Percentiles rank a stretch among this genome's conserved stretches.
Evolutionary conservation across 2,888 invertebrate genomes (phyloP).

Genomic region (Trypoxylon attenuatum): DNA sequence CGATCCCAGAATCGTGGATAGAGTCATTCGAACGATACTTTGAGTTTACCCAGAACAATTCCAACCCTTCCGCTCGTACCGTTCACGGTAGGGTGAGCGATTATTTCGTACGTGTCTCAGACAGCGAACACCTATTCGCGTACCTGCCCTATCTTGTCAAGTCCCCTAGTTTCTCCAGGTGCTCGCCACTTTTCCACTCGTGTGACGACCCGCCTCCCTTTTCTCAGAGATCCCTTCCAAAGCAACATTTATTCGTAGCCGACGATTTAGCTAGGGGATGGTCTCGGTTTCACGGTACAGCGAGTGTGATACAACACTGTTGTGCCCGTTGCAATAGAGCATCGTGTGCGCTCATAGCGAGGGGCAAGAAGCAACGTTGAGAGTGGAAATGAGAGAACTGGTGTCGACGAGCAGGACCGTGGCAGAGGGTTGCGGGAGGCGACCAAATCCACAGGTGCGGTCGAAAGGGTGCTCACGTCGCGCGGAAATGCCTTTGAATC

Average conservation of each 20-base stretch:
- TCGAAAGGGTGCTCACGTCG: slow-evolving; percentile 50
- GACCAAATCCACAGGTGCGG: slow-evolving; percentile 55
- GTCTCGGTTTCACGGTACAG: slow-evolving; percentile 4
- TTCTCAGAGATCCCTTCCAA: background rate
- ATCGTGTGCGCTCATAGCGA: too few species aligned
- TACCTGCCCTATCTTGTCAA: background rate
- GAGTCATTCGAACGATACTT: too few species aligned
- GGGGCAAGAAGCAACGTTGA: too few species aligned
- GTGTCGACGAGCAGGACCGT: too few species aligned
- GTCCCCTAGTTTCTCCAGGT: background rate
- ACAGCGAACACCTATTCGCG: slow-evolving; percentile 9
- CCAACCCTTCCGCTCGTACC: too few species aligned
- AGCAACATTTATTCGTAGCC: slow-evolving; percentile 10
- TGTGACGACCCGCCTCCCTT: background rate
- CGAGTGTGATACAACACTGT: slow-evolving; percentile 8
- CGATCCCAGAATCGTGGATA: too few species aligned
- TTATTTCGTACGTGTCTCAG: background rate
- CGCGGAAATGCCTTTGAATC: slow-evolving; percentile 49
- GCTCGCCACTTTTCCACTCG: slow-evolving; percentile 4
- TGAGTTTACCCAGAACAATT: too few species aligned
- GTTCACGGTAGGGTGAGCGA: background rate
- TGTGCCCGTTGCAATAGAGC: slow-evolving; percentile 8
- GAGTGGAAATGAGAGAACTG: too few species aligned
- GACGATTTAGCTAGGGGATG: background rate
- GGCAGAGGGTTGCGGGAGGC: background rate